Evolutionary conservation across 1,140 invertebrate species (phyloP).

Genomic region (Polyergus mexicanus): DNA sequence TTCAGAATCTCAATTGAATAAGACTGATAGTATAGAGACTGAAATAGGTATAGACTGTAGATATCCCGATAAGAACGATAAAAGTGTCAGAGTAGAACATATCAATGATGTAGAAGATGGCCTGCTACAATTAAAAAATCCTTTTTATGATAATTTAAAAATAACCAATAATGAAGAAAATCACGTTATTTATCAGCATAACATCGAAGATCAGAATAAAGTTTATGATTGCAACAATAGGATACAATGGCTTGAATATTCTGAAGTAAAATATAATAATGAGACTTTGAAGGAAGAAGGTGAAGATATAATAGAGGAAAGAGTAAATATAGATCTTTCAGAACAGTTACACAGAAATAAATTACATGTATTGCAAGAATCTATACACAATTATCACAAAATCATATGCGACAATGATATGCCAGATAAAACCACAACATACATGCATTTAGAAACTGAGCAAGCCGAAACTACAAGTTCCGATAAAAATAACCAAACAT

Average conservation of each 20-base stretch:
- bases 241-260: neutral
- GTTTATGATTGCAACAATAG: neutral
- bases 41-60: slow-evolving; percentile 72
- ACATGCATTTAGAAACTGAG: slow-evolving; percentile 50
- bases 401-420: neutral
- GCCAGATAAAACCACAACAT: slow-evolving; percentile 43
- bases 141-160: slow-evolving; percentile 63
- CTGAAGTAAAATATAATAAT: slow-evolving; percentile 57
- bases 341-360: slow-evolving; percentile 35
- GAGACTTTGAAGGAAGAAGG: slow-evolving; percentile 52
- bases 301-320: slow-evolving; percentile 6
- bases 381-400: slow-evolving; percentile 44
- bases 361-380: slow-evolving; percentile 31
- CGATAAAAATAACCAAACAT: slow-evolving; percentile 39
- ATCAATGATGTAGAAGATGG: slow-evolving; percentile 36
- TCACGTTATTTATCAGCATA: slow-evolving; percentile 55
- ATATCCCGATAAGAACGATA: slow-evolving; percentile 28
- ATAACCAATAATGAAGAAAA: slow-evolving; percentile 35
- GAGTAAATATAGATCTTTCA: slow-evolving; percentile 40
- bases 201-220: slow-evolving; percentile 19
- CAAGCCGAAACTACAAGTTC: slow-evolving; percentile 55
- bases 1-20: slow-evolving; percentile 68
- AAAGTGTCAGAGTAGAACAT: slow-evolving; percentile 40
- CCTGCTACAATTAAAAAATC: slow-evolving; percentile 52
- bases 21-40: slow-evolving; percentile 75